Evolutionary conservation across 2,888 invertebrate species (phyloP), one percentile per base, ranked within the genome.

Genomic region (Drosophila lutescens): DNA sequence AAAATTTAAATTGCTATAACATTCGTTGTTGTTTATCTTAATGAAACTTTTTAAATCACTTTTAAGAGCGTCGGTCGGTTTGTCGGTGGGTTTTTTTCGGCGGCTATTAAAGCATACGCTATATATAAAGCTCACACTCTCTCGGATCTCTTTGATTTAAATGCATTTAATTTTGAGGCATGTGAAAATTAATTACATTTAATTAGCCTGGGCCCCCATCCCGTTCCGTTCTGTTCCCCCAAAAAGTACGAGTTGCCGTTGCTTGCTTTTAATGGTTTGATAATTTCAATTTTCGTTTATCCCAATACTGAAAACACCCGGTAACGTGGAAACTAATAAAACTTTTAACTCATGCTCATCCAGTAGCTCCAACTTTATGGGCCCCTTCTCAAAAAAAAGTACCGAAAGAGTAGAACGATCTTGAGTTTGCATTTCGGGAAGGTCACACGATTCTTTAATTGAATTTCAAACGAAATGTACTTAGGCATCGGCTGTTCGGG

Each of bases 121-220:
- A 80, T 80, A 76, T 81, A 76, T 79, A 83, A 80, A 80, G 86
- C 84, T 69, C 82, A 86, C 70, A 89, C 86, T 86, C 74, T 60
- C 76, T 68, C 75, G 74, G 54, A 66, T 65, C 81, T 74, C 85
- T 84, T 76, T 74, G 89, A 86, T 79, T 82, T 85, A 79, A 82
- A 77, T 89, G 80, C 76, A 88, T 84, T 89, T 81, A 75, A 77
- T 79, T 89, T 76, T 81, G 75, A 81, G 78, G 74, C 77, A 80
- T 87, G 82, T 80, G 85, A 87, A 78, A 87, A 87, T 87, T 87
- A 89, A 87, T 87, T 87, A 85, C 89, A 79, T 89, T 87, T 89
- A 87, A 87, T 87, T 87, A 85, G 77, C 69, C 59, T 36, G 20
- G 20, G 4, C 20, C 63, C 44, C 51, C 44, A 23, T 46, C 60